Evolutionary conservation across 2,888 invertebrate genomes (phyloP), one percentile per base, ranked within the genome.

Genomic region (Tetheella fluctuosa): DNA sequence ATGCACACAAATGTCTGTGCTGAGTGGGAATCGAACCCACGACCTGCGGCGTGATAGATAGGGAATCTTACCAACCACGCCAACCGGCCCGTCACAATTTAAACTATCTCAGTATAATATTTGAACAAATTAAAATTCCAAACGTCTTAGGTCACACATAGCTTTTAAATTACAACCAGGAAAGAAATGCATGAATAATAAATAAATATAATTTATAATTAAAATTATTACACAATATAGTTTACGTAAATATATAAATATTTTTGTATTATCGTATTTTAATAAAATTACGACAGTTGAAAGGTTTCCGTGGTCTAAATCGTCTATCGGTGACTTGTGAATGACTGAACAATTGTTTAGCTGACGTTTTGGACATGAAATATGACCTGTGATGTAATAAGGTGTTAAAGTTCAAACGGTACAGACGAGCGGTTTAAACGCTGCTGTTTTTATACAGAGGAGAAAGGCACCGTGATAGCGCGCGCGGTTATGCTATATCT

Each of bases 381-480:
- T 55, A 62, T 66, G 71, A 74, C 65, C 74, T 69, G 64, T 74
- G 66, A 68, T 62, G 68, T 59, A 75, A 74, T 17, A 2, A 56
- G 15, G 54, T 61, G 5, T 58, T 58, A 54, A 13, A 59, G 60
- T 64, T 55, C 59, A 67, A 54, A 58, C 57, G 42, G 30, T 55
- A 58, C 59, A 59, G 58, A 65, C 67, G 58, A 57, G 59, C 64
- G 66, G 39, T 56, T 58, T 17, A 12, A 61, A 48, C 57, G 63
- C 54, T 28, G 52, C 52, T 25, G 54, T 61, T 58, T 57, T 28
- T 8, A 60, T 61, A n/a, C 4, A 17, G 42, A n/a, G 6, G 17
- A 42, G 15, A 39, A 39, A n/a, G 13, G 13, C 7, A 39, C 39
- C 13, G n/a, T n/a, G n/a, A n/a, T n/a, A n/a, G n/a, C n/a, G n/a